Evolutionary conservation across 2,113 vertebrate species (phyloP).

Genomic region (Oriolus oriolus): DNA sequence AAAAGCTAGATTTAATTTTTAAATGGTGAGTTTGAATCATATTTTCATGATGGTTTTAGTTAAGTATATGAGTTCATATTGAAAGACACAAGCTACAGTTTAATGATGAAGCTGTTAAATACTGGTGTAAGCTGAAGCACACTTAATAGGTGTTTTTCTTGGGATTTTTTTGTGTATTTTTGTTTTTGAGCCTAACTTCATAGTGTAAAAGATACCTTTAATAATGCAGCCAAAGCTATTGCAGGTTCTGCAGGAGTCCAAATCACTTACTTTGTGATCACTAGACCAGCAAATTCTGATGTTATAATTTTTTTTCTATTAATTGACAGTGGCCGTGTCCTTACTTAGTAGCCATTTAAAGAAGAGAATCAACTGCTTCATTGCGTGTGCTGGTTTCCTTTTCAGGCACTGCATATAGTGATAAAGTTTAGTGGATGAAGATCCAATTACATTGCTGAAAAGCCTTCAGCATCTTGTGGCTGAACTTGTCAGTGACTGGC

Average conservation of each 20-base stretch:
- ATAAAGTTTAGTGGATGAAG: neutral
- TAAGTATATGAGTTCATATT: neutral
- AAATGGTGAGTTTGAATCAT: neutral
- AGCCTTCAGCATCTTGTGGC: neutral
- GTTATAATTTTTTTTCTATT: neutral
- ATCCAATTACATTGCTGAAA: neutral
- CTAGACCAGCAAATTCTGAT: neutral
- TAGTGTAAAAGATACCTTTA: neutral
- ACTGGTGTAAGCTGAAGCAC: neutral
- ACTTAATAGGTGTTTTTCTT: neutral
- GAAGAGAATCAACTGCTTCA: neutral
- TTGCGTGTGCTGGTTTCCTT: neutral
- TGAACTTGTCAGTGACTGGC: neutral
- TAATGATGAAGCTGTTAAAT: neutral
- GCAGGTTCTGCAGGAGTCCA: neutral
- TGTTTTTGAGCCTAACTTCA: neutral
- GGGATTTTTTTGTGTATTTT: neutral
- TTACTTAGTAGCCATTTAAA: neutral
- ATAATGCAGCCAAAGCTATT: neutral
- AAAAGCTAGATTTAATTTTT: neutral
- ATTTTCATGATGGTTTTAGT: neutral
- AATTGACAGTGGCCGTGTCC: neutral
- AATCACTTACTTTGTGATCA: neutral
- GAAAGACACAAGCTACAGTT: neutral
- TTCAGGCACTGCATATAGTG: rapidly evolving